A percentile compares a stretch with the other conserved stretches of the same genome.
Evolutionary conservation across 2,797 vertebrate genomes (phyloP).

Genomic region (Malacoraja senta): DNA sequence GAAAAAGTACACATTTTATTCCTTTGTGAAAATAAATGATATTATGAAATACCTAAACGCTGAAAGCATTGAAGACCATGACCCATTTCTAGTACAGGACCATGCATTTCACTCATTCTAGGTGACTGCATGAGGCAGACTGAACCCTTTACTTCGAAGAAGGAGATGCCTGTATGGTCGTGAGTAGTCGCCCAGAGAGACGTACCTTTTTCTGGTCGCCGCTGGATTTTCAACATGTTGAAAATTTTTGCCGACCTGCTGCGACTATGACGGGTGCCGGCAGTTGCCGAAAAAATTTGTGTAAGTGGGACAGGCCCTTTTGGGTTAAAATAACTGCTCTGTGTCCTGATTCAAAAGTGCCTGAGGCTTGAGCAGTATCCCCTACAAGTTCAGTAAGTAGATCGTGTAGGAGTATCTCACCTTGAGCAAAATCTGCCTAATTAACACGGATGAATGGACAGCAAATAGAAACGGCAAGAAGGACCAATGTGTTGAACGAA

Average conservation of each 20-base stretch:
- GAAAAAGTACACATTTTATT: background rate
- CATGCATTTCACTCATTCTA: background rate
- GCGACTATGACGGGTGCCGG: too few relatives aligned
- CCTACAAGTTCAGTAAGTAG: background rate
- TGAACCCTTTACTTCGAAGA: background rate
- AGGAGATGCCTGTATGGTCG: too few relatives aligned
- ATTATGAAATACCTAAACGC: background rate
- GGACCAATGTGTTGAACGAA: background rate
- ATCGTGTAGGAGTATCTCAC: background rate
- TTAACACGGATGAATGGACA: background rate
- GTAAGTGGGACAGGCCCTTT: background rate
- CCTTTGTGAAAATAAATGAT: background rate
- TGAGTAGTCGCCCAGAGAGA: too few relatives aligned
- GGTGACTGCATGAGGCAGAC: background rate
- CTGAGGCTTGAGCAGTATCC: background rate
- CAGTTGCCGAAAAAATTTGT: too few relatives aligned
- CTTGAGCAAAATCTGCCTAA: background rate
- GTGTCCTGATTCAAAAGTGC: background rate
- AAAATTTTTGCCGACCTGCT: too few relatives aligned
- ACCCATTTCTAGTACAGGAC: background rate
- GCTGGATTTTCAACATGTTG: too few relatives aligned
- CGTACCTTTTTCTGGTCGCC: too few relatives aligned
- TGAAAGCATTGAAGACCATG: background rate
- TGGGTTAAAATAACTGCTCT: background rate
- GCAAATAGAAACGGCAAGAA: background rate